Evolutionary conservation across 2,797 vertebrate species (phyloP), one percentile per base, ranked within the genome.

Genomic region (Melopsittacus undulatus): DNA sequence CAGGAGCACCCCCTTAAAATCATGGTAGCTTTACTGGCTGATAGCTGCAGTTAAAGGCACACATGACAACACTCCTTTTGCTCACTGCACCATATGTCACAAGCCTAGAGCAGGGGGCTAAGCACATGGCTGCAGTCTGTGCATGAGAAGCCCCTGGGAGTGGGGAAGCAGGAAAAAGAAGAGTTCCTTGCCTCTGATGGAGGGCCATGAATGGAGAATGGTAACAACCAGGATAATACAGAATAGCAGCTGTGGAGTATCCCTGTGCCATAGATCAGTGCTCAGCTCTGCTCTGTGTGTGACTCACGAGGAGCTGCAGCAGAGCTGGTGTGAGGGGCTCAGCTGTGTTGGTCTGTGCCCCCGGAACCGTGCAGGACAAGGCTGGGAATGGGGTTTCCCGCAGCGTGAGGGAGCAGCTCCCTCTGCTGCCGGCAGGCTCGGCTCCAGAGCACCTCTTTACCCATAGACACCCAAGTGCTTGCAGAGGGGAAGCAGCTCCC

Each of bases 381-480:
- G 70, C 69, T 51, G 89, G 9, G 43, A 34, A 16, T 24, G 49
- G 81, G 11, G 2, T 11, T 14, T 52, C 17, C 42, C 1, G 32
- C 72, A 92, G 88, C 20, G 1, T 49, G 87, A 52, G 93, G 29
- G 6, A 64, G 93, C 90, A 95, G 95, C 96, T 83, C 94, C 96
- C 96, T 92, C 96, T 96, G 93, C 93, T 93, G 96, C 94, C 20
- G 90, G 63, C 54, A 7, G 4, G 4, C 49, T n/a, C 4, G 30
- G 7, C 38, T 80, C 64, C n/a, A 2, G 14, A 70, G 48, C 81
- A 20, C 38, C 45, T 46, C 34, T 2, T 3, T 0, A 4, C 13
- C 5, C 4, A 9, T 45, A 26, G 32, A 14, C 59, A 21, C 36
- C 18, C 2, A 6, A 19, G 54, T 0, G 2, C 66, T 66, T 2